Base-by-base conservation (phyloP, 2,888 invertebrate species). In the Amblyjoppa fuscipennis region DNA sequence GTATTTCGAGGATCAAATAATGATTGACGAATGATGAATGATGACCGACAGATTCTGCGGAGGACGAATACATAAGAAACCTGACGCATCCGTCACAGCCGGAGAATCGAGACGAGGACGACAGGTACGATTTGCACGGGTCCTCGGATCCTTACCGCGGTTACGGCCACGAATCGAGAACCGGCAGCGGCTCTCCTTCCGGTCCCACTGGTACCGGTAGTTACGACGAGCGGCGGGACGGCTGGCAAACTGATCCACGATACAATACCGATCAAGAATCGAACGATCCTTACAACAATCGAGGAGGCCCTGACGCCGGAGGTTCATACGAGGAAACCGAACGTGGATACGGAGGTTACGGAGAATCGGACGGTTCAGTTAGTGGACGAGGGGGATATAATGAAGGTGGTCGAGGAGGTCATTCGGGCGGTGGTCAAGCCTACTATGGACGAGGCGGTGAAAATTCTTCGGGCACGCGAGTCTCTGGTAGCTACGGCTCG, bases 181-280 rank as follows among this genome's bases (percentile, higher is more conserved):
- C 49, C 38, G 82, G 76, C 20, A 59, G 68, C 45, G 82, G 84
- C 51, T 77, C 81, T 51, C 16, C 66, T 64, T 76, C 80, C 68
- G 77, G 77, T 74, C 69, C 78, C 13, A 5, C 64, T 3, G 85
- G 77, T 81, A 64, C 78, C 74, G 78, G 81, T 77, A 78, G 66
- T 70, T 78, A 81, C 51, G 75, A 84, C 53, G 85, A 85, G 9
- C 82, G 74, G 11, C 76, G 73, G 0, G 66, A 73, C 7, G 41
- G 34, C 25, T 31, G 53, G 31, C n/a, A 20, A 13, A 64, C 71
- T 28, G 82, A 82, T 75, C 70, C 78, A 0, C 77, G 81, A 20
- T 87, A 88, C 70, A 74, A 53, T 13, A n/a, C 25, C 0, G 38
- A 77, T 61, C 90, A 77, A 74, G 84, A 73, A 49, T 7, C 87